Conservation (phyloP, 2,888 invertebrate genomes). For the Mesorhabditis sp. region DNA sequence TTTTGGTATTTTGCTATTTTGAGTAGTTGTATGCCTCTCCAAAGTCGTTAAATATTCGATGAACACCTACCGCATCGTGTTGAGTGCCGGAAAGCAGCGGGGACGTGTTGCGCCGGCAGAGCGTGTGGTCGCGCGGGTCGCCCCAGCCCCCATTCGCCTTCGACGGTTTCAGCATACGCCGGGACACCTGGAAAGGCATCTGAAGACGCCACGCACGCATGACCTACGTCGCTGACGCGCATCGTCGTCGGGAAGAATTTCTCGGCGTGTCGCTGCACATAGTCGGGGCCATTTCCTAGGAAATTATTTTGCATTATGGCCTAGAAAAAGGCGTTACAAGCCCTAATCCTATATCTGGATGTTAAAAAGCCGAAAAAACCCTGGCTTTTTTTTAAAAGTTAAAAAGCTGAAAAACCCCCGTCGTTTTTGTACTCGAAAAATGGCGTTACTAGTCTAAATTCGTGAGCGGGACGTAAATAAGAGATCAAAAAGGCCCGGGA, state of each 20-base stretch:
- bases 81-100: constrained; percentile 17
- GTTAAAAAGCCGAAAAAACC: too few relatives aligned
- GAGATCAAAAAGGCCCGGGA: constrained; percentile 11
- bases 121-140: constrained; percentile 78
- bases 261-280: neutral
- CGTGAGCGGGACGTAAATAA: neutral
- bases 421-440: constrained; percentile 13
- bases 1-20: neutral
- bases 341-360: too few relatives aligned
- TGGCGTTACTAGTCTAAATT: too few relatives aligned
- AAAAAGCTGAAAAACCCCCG: neutral
- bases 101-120: constrained; percentile 65
- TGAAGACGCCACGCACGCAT: neutral
- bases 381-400: too few relatives aligned
- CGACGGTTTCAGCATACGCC: constrained; percentile 54
- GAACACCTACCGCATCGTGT: neutral
- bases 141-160: constrained; percentile 90
- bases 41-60: too few relatives aligned
- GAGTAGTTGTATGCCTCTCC: neutral
- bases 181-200: constrained; percentile 35
- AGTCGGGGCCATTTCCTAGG: neutral
- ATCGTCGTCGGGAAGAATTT: neutral
- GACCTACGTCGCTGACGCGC: constrained; percentile 3
- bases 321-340: constrained; percentile 11
- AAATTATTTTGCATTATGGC: constrained; percentile 22